phyloP scores from a whole-genome alignment of 2,888 invertebrate genomes.

The Pseudoips prasinana region DNA sequence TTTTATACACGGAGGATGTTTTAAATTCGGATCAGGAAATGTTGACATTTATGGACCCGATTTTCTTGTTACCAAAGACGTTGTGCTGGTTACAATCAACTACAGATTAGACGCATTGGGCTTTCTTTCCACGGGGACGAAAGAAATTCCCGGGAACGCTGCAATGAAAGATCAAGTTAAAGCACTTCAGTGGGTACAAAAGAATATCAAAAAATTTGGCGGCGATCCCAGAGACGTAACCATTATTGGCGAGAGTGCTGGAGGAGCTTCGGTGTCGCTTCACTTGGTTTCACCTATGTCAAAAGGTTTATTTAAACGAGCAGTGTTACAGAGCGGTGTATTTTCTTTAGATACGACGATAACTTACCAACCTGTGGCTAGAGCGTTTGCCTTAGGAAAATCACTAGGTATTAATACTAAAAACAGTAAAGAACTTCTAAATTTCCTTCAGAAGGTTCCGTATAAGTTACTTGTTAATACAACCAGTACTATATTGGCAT shows the following conservation, averaged over 20 bases:
- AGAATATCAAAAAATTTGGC: conserved; percentile 29
- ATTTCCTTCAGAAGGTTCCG: conserved; percentile 35
- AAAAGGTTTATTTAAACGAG: conserved; percentile 37
- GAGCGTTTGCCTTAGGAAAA: conserved; percentile 35
- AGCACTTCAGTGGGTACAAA: conserved; percentile 31
- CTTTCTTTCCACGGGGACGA: conserved; percentile 70
- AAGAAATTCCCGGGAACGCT: conserved; percentile 77
- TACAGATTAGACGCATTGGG: conserved; percentile 70
- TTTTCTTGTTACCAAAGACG: conserved; percentile 18
- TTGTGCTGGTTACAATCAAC: conserved; percentile 57
- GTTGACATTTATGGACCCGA: conserved; percentile 20
- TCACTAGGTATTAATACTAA: conserved; percentile 32
- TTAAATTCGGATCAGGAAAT: conserved; percentile 11
- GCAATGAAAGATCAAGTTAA: conserved; percentile 58
- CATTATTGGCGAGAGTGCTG: conserved; percentile 33
- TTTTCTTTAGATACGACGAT: no score
- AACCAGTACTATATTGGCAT: conserved; percentile 6
- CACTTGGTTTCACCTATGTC: conserved; percentile 39
- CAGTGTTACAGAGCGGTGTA: conserved; percentile 36
- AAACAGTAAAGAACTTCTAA: conserved; percentile 35
- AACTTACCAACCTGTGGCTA: conserved; percentile 31
- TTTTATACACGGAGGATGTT: conserved; percentile 14
- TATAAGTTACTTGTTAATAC: conserved; percentile 1
- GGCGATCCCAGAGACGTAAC: conserved; percentile 35
- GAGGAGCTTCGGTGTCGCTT: conserved; percentile 18